Evolutionary conservation across 2,888 invertebrate species (phyloP).

Genomic region (Leucoptera coffeella): DNA sequence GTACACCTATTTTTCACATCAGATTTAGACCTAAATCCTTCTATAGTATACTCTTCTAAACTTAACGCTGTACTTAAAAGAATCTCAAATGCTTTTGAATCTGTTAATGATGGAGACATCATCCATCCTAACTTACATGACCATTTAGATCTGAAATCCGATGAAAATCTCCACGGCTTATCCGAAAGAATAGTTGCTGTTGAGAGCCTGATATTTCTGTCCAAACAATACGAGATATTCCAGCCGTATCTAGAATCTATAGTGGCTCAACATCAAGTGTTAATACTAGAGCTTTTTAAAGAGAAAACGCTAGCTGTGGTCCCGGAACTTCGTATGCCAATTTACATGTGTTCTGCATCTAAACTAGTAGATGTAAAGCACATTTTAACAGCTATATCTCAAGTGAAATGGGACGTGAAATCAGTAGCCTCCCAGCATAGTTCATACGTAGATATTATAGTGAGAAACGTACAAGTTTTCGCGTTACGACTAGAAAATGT

Average conservation of each 20-base stretch:
- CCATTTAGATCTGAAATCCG: slow-evolving; percentile 25
- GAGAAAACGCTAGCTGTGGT: slow-evolving; percentile 68
- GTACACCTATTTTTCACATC: slow-evolving; percentile 82
- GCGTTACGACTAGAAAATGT: slow-evolving; percentile 72
- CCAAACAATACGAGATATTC: slow-evolving; percentile 79
- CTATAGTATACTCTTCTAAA: slow-evolving; percentile 60
- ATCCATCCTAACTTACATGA: slow-evolving; percentile 19
- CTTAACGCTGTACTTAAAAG: slow-evolving; percentile 69
- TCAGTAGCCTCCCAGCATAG: slow-evolving; percentile 94
- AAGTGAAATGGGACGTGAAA: slow-evolving; percentile 92
- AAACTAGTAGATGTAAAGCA: slow-evolving; percentile 72
- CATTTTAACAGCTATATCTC: slow-evolving; percentile 78
- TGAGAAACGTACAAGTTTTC: slow-evolving; percentile 71
- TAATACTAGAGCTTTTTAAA: slow-evolving; percentile 65
- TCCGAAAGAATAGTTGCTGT: slow-evolving; percentile 84
- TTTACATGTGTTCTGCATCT: slow-evolving; percentile 81
- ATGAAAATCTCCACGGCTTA: slow-evolving; percentile 75
- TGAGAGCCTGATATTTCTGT: slow-evolving; percentile 87
- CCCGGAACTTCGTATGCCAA: slow-evolving; percentile 70
- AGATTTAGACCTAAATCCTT: slow-evolving; percentile 56
- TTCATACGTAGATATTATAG: slow-evolving; percentile 73
- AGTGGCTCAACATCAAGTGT: slow-evolving; percentile 64
- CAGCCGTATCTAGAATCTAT: slow-evolving; percentile 81
- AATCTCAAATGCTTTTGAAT: slow-evolving; percentile 68
- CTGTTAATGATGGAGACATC: slow-evolving; percentile 18